Evolutionary conservation across 2,888 invertebrate genomes (phyloP), one percentile per base, ranked within the genome.

Genomic region (Apamea monoglypha): DNA sequence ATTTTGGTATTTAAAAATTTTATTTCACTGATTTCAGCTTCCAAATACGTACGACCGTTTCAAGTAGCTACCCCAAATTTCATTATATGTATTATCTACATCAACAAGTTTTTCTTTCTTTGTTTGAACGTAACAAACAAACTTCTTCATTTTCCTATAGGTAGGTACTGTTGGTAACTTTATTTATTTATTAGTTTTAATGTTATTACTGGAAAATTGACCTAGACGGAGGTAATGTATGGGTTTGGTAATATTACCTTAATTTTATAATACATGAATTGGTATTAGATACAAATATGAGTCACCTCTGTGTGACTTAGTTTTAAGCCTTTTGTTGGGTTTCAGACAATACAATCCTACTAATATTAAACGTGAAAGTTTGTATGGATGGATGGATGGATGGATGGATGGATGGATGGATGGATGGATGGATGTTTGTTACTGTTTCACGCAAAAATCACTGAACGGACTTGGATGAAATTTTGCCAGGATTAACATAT

Each of bases 121-220:
- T 4, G n/a, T 10, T 59, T 10, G 5, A 32, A 36, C 6, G 12
- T 1, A 44, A 77, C 53, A 53, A 64, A 64, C 32, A 64, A 16
- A 47, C 32, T 32, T 3, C 2, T 10, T 0, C 5, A 59, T 18
- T 47, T 8, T 36, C n/a, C 2, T 29, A 18, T 18, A n/a, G 7
- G 40, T n/a, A 21, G 36, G 32, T 29, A 29, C 56, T 4, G 4
- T 32, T 10, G 6, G 8, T 40, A n/a, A 40, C 3, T 44, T 50
- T 59, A 74, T 74, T 67, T 53, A 82, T 44, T 80, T 59, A 75
- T 36, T 25, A 7, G 25, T 40, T 66, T 40, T 66, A 40, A 36
- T 56, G 18, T 18, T 40, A 82, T 66, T 32, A 66, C 10, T 59
- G 16, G 76, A 67, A 67, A 82, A 75, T 75, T 40, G 3, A 82